These are phyloP conservation scores for Drosophila rufa DNA, from an alignment of 1,140 invertebrate species.

Conservation along the genomic window DNA sequence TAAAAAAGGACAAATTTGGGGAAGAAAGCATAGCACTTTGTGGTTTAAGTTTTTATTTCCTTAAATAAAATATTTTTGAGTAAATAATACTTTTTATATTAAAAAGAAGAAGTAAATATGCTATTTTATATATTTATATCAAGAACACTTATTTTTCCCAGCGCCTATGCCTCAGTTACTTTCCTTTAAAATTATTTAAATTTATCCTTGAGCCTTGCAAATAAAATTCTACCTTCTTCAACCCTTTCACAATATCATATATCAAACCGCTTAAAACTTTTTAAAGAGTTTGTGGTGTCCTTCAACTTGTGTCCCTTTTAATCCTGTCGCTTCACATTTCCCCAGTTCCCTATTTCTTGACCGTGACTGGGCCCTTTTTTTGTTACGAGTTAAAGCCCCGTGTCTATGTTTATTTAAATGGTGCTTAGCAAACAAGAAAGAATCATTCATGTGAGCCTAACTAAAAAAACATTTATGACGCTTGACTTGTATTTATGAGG, in stretches of 20 bases:
- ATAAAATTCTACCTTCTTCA: background rate
- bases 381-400: background rate
- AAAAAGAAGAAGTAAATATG: background rate
- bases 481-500: conserved; percentile 70
- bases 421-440: conserved; percentile 20
- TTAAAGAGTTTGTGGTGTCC: conserved; percentile 22
- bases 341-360: conserved; percentile 4
- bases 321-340: conserved; percentile 1
- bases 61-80: no score
- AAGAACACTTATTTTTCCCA: background rate
- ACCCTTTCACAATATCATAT: conserved; percentile 10
- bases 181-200: background rate
- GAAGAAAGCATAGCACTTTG: background rate
- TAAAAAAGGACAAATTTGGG: no score
- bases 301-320: background rate
- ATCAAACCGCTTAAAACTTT: conserved; percentile 30
- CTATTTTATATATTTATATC: no score
- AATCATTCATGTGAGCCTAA: conserved; percentile 24
- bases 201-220: background rate
- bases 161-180: background rate
- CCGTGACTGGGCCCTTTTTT: conserved; percentile 7
- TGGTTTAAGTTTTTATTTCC: background rate
- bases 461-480: conserved; percentile 71
- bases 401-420: conserved; percentile 37
- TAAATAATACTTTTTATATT: no score